Conservation (phyloP, 2,113 vertebrate genomes). For the Syrmaticus mikado region DNA sequence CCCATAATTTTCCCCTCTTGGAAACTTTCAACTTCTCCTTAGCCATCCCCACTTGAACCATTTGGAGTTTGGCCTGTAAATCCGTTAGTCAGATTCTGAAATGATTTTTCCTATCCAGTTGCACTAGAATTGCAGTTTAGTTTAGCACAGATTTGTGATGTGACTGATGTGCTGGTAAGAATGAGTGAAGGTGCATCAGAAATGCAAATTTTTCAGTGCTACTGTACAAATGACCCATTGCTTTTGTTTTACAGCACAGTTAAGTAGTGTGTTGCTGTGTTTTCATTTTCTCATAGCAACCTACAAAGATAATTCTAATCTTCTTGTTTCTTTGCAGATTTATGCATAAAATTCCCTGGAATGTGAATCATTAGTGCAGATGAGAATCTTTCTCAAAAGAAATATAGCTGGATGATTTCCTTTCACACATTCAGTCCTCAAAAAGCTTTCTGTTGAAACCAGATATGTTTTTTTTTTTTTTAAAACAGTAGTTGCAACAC, state of each 20-base stretch:
- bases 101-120: background rate
- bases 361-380: background rate
- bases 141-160: background rate
- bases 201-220: background rate
- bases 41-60: background rate
- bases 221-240: background rate
- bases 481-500: background rate
- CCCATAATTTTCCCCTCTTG: fast-evolving
- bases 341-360: background rate
- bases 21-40: background rate
- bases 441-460: background rate
- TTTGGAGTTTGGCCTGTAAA: background rate
- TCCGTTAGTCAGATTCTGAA: background rate
- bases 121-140: background rate
- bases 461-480: background rate
- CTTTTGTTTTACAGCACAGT: background rate
- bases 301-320: background rate
- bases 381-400: background rate
- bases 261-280: fast-evolving
- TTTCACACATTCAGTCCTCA: background rate
- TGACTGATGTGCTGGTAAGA: background rate
- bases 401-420: background rate
- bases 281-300: background rate
- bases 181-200: background rate
- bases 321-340: background rate